A percentile compares a stretch with the other conserved stretches of the same genome.
Conservation (phyloP, 1,140 invertebrate genomes). For the Trinorchestia longiramus region DNA sequence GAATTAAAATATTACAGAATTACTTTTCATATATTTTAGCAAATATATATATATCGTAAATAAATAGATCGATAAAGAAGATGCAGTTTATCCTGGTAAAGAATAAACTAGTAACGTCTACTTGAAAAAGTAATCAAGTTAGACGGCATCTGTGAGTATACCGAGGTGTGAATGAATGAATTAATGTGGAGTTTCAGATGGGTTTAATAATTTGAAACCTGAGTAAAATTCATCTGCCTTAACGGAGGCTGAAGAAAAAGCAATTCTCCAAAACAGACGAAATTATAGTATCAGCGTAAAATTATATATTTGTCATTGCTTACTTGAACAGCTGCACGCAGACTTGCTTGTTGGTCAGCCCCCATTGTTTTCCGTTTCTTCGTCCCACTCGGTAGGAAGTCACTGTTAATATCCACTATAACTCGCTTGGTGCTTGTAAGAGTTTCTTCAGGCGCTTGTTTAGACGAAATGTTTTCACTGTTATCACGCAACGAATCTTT, state of each 20-base stretch:
- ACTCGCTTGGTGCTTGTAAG: background rate
- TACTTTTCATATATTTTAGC: no score
- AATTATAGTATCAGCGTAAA: background rate
- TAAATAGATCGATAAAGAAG: no score
- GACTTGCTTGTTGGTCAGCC: background rate
- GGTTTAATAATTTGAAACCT: no score
- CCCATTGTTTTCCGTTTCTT: background rate
- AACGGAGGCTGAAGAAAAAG: background rate
- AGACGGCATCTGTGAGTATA: no score
- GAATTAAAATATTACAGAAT: no score
- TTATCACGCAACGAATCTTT: background rate
- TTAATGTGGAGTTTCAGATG: no score
- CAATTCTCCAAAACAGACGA: background rate
- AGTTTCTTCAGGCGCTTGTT: background rate
- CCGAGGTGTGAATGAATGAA: no score
- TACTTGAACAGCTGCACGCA: constrained; percentile 24
- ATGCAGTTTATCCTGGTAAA: no score
- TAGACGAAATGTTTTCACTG: background rate
- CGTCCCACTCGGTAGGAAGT: background rate
- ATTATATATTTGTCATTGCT: background rate
- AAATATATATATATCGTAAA: no score
- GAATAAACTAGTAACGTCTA: no score
- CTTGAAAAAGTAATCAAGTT: no score
- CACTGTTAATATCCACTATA: constrained; percentile 12
- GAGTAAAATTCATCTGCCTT: no score